Evolutionary conservation across 2,888 invertebrate genomes (phyloP).

Genomic region (Chelonus formosanus): DNA sequence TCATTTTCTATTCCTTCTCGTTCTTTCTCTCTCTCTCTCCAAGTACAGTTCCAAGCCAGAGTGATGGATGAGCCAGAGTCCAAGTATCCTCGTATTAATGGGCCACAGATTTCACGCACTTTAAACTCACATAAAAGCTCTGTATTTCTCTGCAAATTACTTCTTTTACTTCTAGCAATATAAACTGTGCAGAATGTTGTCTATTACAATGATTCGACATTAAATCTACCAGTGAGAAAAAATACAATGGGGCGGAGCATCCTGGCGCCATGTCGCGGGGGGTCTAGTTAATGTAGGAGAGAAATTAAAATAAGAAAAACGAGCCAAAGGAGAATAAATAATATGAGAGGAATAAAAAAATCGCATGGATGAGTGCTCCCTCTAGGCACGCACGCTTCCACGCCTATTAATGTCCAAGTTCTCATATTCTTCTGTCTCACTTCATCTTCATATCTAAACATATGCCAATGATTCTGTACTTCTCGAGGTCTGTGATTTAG

Average conservation of each 20-base stretch:
- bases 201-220: too few species aligned
- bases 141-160: constrained; percentile 39
- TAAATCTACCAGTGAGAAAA: constrained; percentile 9
- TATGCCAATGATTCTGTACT: too few species aligned
- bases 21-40: constrained; percentile 33
- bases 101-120: constrained; percentile 61
- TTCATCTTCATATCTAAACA: too few species aligned
- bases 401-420: constrained; percentile 41
- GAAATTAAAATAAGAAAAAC: constrained; percentile 19
- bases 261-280: constrained; percentile 65
- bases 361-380: constrained; percentile 16
- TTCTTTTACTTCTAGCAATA: too few species aligned
- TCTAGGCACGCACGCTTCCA: constrained; percentile 38
- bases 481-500: too few species aligned
- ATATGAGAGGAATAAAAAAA: constrained; percentile 7
- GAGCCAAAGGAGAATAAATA: constrained; percentile 12
- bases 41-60: constrained; percentile 32
- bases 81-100: constrained; percentile 55
- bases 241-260: constrained; percentile 58
- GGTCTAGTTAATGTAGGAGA: constrained; percentile 48
- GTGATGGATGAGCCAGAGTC: constrained; percentile 58
- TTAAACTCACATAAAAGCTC: constrained; percentile 54
- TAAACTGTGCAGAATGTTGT: too few species aligned
- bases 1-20: constrained; percentile 28
- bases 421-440: neutral